phyloP scores from a whole-genome alignment of 2,888 invertebrate genomes.

The Nycteola revayana region DNA sequence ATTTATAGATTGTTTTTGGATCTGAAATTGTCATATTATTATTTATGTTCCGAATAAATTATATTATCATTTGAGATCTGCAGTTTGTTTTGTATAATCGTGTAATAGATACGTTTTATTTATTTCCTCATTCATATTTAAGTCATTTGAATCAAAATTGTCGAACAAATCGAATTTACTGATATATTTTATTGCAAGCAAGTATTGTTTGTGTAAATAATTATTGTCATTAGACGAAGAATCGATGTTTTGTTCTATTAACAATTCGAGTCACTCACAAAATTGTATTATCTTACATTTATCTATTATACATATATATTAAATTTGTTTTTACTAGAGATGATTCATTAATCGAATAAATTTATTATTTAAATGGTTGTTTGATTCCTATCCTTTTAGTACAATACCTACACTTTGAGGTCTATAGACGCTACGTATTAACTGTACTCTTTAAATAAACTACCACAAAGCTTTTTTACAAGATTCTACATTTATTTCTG shows the following conservation, averaged over 20 bases:
- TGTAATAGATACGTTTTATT: background rate
- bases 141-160: conserved; percentile 11
- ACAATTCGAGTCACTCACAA: conserved; percentile 48
- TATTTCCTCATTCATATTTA: conserved; percentile 1
- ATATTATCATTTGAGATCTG: conserved; percentile 11
- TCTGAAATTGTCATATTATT: background rate
- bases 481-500: no score
- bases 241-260: conserved; percentile 41
- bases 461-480: no score
- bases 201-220: conserved; percentile 40
- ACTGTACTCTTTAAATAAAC: no score
- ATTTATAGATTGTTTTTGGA: conserved; percentile 3
- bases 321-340: conserved; percentile 50
- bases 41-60: no score
- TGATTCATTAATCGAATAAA: conserved; percentile 65
- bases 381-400: no score
- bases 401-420: no score
- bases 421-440: no score
- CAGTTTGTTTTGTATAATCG: conserved; percentile 5
- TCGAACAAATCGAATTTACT: conserved; percentile 9
- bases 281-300: conserved; percentile 45
- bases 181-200: conserved; percentile 33
- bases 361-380: conserved; percentile 49
- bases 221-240: conserved; percentile 28
- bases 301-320: conserved; percentile 43